These are phyloP conservation scores for Tamandua tetradactyla DNA, from an alignment of 2,797 vertebrate genomes.

Conservation along the genomic window DNA sequence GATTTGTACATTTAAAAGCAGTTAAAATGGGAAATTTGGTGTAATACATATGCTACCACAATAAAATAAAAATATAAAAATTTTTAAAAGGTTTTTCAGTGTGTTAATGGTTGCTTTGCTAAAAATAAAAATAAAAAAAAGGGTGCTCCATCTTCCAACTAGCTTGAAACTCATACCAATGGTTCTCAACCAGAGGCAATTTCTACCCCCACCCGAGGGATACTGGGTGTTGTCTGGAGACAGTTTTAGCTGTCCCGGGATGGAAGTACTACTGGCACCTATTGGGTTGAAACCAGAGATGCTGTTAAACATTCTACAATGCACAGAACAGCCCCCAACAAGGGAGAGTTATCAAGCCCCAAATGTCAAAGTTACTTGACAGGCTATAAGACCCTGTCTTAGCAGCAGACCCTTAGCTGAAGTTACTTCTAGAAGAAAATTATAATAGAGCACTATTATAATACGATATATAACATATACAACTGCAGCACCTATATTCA, in stretches of 20 bases:
- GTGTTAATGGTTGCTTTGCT: not conserved
- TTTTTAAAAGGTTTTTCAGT: not conserved
- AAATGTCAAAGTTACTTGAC: not conserved
- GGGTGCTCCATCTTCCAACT: not conserved
- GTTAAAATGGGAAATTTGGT: no score
- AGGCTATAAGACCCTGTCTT: not conserved
- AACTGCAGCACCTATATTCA: not conserved
- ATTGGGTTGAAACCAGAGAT: not conserved
- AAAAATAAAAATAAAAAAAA: not conserved
- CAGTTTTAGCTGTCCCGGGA: not conserved
- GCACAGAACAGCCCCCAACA: not conserved
- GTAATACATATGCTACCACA: no score
- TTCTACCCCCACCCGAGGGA: not conserved
- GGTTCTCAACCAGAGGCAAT: not conserved
- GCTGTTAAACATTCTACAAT: no score
- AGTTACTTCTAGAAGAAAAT: no score
- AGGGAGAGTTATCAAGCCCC: rapidly evolving
- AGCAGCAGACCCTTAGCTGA: not conserved
- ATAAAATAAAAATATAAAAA: no score
- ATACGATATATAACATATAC: not conserved
- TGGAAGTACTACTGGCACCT: not conserved
- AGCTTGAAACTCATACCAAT: not conserved
- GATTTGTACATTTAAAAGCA: no score
- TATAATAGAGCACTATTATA: not conserved
- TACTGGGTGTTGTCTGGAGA: not conserved